Percentiles rank a stretch among this genome's conserved stretches.
Conservation (phyloP, 2,888 invertebrate genomes). For the Rhamphomyia laevipes region DNA sequence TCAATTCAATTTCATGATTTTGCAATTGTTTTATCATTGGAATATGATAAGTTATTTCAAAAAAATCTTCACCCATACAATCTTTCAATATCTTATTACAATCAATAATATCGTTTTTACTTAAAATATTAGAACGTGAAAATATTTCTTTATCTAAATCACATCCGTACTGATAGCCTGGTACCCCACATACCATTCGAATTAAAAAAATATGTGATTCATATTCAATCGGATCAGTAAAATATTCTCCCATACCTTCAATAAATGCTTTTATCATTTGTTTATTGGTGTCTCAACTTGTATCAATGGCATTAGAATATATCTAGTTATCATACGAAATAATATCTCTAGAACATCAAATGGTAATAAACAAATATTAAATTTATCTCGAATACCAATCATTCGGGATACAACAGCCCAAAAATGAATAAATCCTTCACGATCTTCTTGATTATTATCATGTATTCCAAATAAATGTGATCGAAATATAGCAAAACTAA, state of each 20-base stretch:
- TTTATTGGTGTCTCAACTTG: not conserved
- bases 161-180: constrained; percentile 3
- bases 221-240: not conserved
- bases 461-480: not conserved
- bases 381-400: constrained; percentile 4
- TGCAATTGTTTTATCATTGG: not conserved
- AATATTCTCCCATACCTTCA: not conserved
- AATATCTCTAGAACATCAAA: not conserved
- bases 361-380: constrained; percentile 1
- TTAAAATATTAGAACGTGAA: not conserved
- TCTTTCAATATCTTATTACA: not conserved
- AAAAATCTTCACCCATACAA: not conserved
- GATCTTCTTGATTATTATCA: not conserved
- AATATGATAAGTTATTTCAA: not conserved
- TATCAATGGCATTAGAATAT: constrained; percentile 1
- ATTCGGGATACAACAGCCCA: constrained; percentile 2
- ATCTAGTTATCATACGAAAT: not conserved
- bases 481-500: not conserved
- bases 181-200: not conserved
- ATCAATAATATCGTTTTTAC: not conserved
- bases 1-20: not conserved
- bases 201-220: not conserved
- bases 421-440: constrained; percentile 6
- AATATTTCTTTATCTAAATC: not conserved
- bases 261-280: not conserved